Evolutionary conservation across 2,797 vertebrate genomes (phyloP).

Genomic region (Darevskia nairensis): DNA sequence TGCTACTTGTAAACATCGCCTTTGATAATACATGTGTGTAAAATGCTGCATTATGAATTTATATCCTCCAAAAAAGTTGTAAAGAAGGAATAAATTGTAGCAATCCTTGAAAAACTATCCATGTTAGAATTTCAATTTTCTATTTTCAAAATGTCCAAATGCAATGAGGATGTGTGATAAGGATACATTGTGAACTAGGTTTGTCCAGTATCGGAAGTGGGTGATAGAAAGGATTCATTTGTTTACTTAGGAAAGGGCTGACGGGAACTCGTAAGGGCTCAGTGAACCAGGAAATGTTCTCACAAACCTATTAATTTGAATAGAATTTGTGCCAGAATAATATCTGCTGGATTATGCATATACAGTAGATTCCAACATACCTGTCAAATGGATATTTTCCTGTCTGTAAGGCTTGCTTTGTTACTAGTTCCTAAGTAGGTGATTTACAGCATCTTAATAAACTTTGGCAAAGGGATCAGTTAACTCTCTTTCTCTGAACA

Average conservation of each 20-base stretch:
- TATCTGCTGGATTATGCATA: background rate
- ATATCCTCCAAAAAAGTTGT: background rate
- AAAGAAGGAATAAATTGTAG: background rate
- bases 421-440: slow-evolving; percentile 23
- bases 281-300: background rate
- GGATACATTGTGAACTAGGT: background rate
- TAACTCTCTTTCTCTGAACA: slow-evolving; percentile 31
- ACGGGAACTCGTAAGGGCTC: background rate
- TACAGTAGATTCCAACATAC: background rate
- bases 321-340: background rate
- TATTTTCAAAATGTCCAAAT: background rate
- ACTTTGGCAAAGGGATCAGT: background rate
- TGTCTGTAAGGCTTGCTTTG: background rate
- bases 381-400: background rate
- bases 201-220: background rate
- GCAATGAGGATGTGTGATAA: background rate
- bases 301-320: background rate
- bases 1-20: background rate
- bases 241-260: background rate
- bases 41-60: background rate
- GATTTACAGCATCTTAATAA: slow-evolving; percentile 38
- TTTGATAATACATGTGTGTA: background rate
- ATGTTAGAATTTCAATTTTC: background rate
- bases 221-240: background rate
- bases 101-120: background rate